These are phyloP conservation scores for Pseudonaja textilis DNA, from an alignment of 2,113 vertebrate species.

Conservation along the genomic window DNA sequence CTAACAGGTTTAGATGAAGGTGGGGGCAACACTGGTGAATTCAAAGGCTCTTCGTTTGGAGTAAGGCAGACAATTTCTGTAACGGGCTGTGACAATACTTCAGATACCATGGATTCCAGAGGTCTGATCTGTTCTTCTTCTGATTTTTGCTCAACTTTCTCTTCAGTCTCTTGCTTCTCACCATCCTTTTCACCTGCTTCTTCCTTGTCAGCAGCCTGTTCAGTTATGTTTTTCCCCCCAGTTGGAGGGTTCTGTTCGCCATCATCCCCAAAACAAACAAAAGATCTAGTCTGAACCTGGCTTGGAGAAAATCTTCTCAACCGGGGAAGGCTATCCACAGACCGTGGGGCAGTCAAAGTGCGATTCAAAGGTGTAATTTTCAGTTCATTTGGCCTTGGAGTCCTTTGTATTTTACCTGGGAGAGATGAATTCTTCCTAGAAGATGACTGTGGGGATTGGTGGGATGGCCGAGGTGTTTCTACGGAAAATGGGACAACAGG, in stretches of 20 bases:
- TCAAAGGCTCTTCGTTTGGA: conserved; percentile 77
- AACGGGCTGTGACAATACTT: conserved; percentile 84
- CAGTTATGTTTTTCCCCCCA: conserved; percentile 64
- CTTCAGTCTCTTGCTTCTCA: conserved; percentile 35
- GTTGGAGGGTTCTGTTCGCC: conserved; percentile 58
- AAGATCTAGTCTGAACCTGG: conserved; percentile 83
- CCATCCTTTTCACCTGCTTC: conserved; percentile 62
- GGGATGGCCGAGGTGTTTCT: conserved; percentile 81
- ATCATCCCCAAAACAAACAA: conserved; percentile 88
- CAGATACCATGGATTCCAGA: conserved; percentile 79
- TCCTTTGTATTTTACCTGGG: conserved; percentile 83
- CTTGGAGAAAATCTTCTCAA: conserved; percentile 91
- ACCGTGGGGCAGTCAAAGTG: conserved; percentile 87
- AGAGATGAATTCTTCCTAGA: conserved; percentile 86
- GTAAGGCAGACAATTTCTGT: conserved; percentile 82
- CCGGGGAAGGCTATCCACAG: conserved; percentile 93
- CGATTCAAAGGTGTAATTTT: conserved; percentile 91
- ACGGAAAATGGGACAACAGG: conserved; percentile 69
- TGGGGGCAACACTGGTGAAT: conserved; percentile 59
- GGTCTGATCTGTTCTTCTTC: conserved; percentile 72
- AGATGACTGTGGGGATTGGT: conserved; percentile 85
- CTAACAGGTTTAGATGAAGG: conserved; percentile 74
- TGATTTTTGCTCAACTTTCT: conserved; percentile 39
- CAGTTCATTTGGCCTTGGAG: conserved; percentile 88
- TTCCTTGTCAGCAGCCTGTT: conserved; percentile 59